A percentile compares a stretch with the other conserved stretches of the same genome.
These are phyloP conservation scores for Sclerodermus sp. DNA, from an alignment of 2,888 invertebrate genomes.

Conservation along the genomic window DNA sequence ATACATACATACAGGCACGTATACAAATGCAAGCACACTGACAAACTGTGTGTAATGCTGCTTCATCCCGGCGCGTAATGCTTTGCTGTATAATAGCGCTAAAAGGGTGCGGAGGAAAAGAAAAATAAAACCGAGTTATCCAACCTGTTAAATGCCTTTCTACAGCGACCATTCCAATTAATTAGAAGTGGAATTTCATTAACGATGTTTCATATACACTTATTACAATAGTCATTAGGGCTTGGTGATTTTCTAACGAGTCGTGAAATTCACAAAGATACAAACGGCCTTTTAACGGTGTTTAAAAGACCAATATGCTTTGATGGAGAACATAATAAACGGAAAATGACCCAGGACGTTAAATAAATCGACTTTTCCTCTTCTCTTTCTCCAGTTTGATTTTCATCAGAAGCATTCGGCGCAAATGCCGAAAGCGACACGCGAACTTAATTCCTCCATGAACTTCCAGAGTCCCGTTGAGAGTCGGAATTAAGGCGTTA, in stretches of 20 bases:
- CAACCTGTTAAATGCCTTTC: slow-evolving; percentile 3
- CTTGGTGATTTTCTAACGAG: no score
- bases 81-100: slow-evolving; percentile 1
- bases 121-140: neutral
- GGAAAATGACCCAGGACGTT: no score
- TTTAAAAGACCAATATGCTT: no score
- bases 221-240: no score
- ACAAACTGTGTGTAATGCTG: no score
- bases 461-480: slow-evolving; percentile 10
- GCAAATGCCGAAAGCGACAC: slow-evolving; percentile 28
- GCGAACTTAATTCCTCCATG: slow-evolving; percentile 14
- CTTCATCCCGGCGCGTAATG: neutral
- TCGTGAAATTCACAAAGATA: no score
- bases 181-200: slow-evolving; percentile 6
- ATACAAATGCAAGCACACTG: no score
- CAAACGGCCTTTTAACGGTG: no score
- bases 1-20: neutral
- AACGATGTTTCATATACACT: neutral
- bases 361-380: no score
- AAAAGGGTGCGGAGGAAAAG: slow-evolving; percentile 2
- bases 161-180: neutral
- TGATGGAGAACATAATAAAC: no score
- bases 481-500: slow-evolving; percentile 33
- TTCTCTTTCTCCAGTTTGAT: slow-evolving; percentile 2
- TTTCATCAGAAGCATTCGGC: slow-evolving; percentile 16